Conservation (phyloP, 2,888 invertebrate species). For the Eupithecia inturbata region DNA sequence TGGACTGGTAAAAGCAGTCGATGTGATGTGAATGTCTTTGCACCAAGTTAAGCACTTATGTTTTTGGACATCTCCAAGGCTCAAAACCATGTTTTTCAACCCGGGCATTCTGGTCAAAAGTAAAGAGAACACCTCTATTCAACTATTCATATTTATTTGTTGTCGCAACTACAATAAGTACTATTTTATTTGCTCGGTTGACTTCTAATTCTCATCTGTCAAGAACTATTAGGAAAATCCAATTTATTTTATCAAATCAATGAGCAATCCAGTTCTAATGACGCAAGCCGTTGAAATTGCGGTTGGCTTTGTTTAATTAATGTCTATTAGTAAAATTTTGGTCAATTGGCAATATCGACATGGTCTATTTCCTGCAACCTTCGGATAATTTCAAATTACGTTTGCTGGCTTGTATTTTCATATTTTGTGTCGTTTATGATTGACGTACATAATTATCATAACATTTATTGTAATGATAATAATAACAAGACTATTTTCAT, state of each 20-base stretch:
- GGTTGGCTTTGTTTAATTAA: slow-evolving; percentile 44
- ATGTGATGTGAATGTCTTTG: background rate
- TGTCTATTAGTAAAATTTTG: slow-evolving; percentile 37
- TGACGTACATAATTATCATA: slow-evolving; percentile 6
- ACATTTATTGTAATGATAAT: background rate
- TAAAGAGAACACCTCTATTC: too few relatives aligned
- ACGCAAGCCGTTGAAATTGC: slow-evolving; percentile 35
- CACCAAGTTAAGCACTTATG: too few relatives aligned
- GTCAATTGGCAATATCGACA: slow-evolving; percentile 37
- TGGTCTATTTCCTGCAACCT: slow-evolving; percentile 38
- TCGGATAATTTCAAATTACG: background rate
- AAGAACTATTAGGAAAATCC: background rate
- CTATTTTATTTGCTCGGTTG: background rate
- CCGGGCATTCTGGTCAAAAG: too few relatives aligned
- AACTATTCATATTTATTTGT: background rate
- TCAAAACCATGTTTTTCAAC: too few relatives aligned
- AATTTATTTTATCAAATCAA: slow-evolving; percentile 5
- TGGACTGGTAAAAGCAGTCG: background rate
- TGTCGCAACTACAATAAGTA: background rate
- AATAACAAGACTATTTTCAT: slow-evolving; percentile 10
- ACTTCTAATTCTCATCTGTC: background rate
- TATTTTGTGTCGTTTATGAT: background rate
- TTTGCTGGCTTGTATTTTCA: background rate
- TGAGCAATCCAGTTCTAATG: background rate
- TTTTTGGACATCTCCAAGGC: too few relatives aligned